These are phyloP conservation scores for Ichneumoninae sp. DNA, from an alignment of 2,888 invertebrate species.

Conservation along the genomic window DNA sequence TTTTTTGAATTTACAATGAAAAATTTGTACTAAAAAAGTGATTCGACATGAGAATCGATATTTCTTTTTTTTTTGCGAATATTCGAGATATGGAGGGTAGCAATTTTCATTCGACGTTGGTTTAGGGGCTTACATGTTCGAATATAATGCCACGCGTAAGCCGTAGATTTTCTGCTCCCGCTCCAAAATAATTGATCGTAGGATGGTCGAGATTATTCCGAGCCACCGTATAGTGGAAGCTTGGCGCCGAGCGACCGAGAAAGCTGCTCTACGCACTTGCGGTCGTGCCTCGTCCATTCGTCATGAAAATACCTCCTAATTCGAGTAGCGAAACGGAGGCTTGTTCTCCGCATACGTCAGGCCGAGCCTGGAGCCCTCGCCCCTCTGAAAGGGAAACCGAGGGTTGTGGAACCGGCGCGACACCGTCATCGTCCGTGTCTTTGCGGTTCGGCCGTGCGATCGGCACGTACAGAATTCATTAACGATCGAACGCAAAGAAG, in stretches of 20 bases:
- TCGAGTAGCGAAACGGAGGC: slow-evolving; percentile 47
- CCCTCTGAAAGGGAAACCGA: slow-evolving; percentile 33
- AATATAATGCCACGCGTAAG: neutral
- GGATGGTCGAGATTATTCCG: slow-evolving; percentile 55
- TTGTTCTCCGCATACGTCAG: slow-evolving; percentile 44
- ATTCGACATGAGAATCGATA: no score
- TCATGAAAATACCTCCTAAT: slow-evolving; percentile 75
- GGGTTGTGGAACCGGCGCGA: slow-evolving; percentile 48
- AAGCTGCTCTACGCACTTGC: slow-evolving; percentile 74
- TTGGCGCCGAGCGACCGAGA: slow-evolving; percentile 72
- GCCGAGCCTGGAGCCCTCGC: slow-evolving; percentile 8
- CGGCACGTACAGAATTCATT: slow-evolving; percentile 49
- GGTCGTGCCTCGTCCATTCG: slow-evolving; percentile 73
- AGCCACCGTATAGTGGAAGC: slow-evolving; percentile 71
- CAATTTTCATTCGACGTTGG: no score
- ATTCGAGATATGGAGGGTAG: no score
- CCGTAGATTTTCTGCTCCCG: neutral
- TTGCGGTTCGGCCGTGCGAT: slow-evolving; percentile 58
- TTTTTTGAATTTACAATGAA: no score
- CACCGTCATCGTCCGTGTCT: slow-evolving; percentile 57
- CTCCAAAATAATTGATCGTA: slow-evolving; percentile 21
- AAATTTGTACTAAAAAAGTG: no score
- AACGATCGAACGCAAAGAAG: slow-evolving; percentile 28
- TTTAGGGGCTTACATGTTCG: no score
- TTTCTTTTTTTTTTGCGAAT: no score